Evolutionary conservation across 2,888 invertebrate species (phyloP), one percentile per base, ranked within the genome.

Genomic region (Coelogynopora nodosa): DNA sequence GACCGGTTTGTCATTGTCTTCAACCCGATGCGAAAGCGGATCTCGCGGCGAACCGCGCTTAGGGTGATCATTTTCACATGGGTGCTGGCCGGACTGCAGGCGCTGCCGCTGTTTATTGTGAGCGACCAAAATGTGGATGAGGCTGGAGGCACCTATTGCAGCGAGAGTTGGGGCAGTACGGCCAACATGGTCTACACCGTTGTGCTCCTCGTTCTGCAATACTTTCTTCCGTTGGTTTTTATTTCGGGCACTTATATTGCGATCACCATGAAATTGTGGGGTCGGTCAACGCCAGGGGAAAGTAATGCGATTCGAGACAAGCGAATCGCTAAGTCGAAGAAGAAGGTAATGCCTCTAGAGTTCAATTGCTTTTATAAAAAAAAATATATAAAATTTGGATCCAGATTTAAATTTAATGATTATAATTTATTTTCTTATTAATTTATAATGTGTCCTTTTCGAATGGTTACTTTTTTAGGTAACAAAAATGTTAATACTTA

Each of bases 201-300:
- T 13, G 83, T 67, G 5, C 28, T 85, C n/a, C 13, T 84, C 18
- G 28, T 26, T 1, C 27, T 85, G 18, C 86, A 85, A 10, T 85
- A 85, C 88, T 89, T 89, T 23, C 86, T 91, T 10, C 91, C 91
- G 0, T 89, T 91, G 87, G 30, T 90, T 2, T 88, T 89, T 0
- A 89, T 91, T 30, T 90, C 89, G 0, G 91, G 90, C 88, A 90
- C 90, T 13, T 91, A 91, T 88, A 88, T 89, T 29, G 89, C 89
- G 86, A 90, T 91, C 27, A 90, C 90, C 0, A 89, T 89, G 87
- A 89, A 90, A 84, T 89, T 91, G 89, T 91, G 91, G 90, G 87
- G 90, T 18, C 89, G 90, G 67, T 89, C 89, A 0, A 89, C 90
- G 0, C 91, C 91, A 0, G 91, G 91, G 5, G 91, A 91, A 86